Evolutionary conservation across 2,888 invertebrate genomes (phyloP), one percentile per base, ranked within the genome.

Genomic region (Orthosia incerta): DNA sequence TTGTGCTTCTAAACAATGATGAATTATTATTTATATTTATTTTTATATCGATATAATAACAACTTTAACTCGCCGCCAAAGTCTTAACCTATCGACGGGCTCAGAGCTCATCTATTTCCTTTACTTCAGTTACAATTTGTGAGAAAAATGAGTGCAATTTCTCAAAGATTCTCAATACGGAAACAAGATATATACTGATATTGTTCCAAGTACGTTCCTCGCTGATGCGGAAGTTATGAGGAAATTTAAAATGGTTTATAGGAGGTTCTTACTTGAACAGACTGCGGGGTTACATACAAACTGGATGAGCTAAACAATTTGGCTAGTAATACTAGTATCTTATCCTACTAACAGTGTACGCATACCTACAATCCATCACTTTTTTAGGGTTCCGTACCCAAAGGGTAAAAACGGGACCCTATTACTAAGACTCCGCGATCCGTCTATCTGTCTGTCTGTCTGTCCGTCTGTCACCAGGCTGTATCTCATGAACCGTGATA

Each of bases 131-230:
- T 67, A 82, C 69, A 74, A 74, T 82, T 82, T 69, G 56, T 20
- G 66, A 80, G 79, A 74, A 66, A 79, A 79, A 80, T 80, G 79
- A 67, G 59, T 64, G 60, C 53, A 83, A 82, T 80, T 79, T 82
- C 67, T 80, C 80, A 77, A 71, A 74, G 79, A 80, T 77, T 82
- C 62, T 70, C 83, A 79, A 82, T 74, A 82, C 59, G 50, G 61
- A 46, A 82, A 65, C 82, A 66, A 82, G 82, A 74, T 73, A 81
- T 60, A 69, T 64, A 66, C 57, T 69, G 65, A 74, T 78, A 77
- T 60, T 67, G 77, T 76, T 72, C 26, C 26, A 61, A 77, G 64
- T 65, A 53, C 61, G 46, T 23, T 70, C 76, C 62, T n/a, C 51
- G 45, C 63, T 67, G 66, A 72, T 64, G 77, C 15, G 18, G 45